Evolutionary conservation across 2,888 invertebrate species (phyloP), one percentile per base, ranked within the genome.

Genomic region (Apoda limacodes): DNA sequence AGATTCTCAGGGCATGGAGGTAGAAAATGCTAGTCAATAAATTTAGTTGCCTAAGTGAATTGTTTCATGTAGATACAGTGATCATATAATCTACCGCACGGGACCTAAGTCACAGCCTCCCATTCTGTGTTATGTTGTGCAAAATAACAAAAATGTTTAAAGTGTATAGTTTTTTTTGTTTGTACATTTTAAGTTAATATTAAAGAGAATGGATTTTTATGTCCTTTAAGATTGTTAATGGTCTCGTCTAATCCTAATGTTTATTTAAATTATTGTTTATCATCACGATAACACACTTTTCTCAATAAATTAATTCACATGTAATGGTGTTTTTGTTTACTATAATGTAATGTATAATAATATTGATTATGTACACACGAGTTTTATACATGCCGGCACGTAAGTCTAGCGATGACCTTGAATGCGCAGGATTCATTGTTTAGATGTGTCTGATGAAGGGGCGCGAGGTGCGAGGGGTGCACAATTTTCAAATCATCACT

Each of bases 201-300:
- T 71, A 65, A 61, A 60, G 54, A 62, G 59, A 45, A 46, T 46
- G 48, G 52, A 62, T n/a, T n/a, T n/a, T 55, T 52, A 53, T 59
- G 53, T 62, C 63, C 58, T 60, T 51, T 56, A 61, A 63, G 64
- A 65, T 68, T 67, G 62, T 45, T 64, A 63, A 53, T 51, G 60
- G 63, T 67, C 57, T 62, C 62, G 53, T 61, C 45, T 54, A 61
- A 60, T 65, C 68, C 63, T 68, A 62, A 70, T 66, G 60, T 56
- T 60, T 60, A 68, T 63, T 67, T 75, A 67, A 74, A 75, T 80
- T 78, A 78, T 80, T 75, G 75, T 74, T 75, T 74, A 78, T 74
- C 74, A 61, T 55, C 53, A 64, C 53, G 78, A 69, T 76, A 76
- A 80, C 76, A 66, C 62, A 69, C 69, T 68, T 76, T 75, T 74